Evolutionary conservation across 2,888 invertebrate genomes (phyloP).

Genomic region (Bhutanitis thaidina): DNA sequence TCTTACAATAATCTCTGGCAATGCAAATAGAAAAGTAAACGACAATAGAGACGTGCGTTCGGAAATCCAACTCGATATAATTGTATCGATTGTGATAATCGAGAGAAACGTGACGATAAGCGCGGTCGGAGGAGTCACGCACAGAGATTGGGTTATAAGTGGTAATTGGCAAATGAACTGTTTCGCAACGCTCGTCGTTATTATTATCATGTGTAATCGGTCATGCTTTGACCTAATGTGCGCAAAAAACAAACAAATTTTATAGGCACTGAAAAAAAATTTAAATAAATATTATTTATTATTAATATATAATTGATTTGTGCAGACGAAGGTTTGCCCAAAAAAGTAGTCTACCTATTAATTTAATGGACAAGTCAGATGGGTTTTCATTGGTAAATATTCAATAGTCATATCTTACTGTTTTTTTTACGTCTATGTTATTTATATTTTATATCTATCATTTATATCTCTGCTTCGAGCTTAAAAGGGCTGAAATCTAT

Average conservation of each 20-base stretch:
- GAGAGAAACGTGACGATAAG: slow-evolving; percentile 18
- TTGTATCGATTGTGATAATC: slow-evolving; percentile 17
- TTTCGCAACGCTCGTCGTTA: background rate
- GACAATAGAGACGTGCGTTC: slow-evolving; percentile 16
- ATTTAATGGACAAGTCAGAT: no score
- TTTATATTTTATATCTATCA: no score
- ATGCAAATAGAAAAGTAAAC: slow-evolving; percentile 8
- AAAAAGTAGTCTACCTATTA: no score
- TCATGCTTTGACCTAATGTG: background rate
- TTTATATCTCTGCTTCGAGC: no score
- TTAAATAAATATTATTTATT: no score
- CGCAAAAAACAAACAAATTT: background rate
- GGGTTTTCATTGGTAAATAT: no score
- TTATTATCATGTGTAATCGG: background rate
- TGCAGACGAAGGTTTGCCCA: no score
- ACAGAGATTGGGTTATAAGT: background rate
- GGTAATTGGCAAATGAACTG: slow-evolving; percentile 7
- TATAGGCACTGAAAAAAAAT: no score
- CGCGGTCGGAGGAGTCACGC: slow-evolving; percentile 7
- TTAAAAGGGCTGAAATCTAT: no score
- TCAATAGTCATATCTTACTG: no score
- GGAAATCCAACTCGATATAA: slow-evolving; percentile 12
- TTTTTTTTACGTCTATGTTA: no score
- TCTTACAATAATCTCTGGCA: slow-evolving; percentile 1
- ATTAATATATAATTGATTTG: no score